Base-by-base conservation (phyloP, 2,113 vertebrate species). In the Planiliza haematocheilus region DNA sequence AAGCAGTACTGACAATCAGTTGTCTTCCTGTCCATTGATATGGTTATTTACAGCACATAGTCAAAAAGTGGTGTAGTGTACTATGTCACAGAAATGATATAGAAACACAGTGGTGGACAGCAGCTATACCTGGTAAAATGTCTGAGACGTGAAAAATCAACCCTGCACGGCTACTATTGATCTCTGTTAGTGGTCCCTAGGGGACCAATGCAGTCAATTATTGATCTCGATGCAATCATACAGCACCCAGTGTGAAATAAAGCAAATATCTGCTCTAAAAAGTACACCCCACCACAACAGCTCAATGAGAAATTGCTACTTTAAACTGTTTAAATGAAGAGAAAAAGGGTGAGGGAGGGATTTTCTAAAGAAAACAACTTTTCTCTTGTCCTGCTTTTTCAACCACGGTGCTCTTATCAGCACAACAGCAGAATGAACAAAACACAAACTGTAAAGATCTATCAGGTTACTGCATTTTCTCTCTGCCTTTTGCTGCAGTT, bases 191-290 rank as follows among this genome's bases (percentile, higher is more conserved):
- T 39, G 34, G 60, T 52, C 74, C 77, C 81, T 50, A 8, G 73
- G 77, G 82, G 79, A 77, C 81, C 77, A 68, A 82, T 84, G 73
- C 64, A 72, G 81, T 88, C 83, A 82, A 87, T 90, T 77, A 92
- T 86, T 74, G 87, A 91, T 86, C 77, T 12, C 1, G 1, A 56
- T 42, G 82, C 87, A 81, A 75, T 87, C 84, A 81, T 73, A 81
- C 63, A 88, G 71, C 12, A 18, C 70, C 70, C 68, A 78, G 72
- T 17, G 1, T 71, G 72, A 63, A 81, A 79, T 81, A 81, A 77
- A 85, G 81, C 63, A 81, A 86, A 78, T 38, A 75, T 56, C 75
- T 78, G 77, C 75, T 61, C 83, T 81, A 75, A 82, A 77, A 81
- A n/a, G n/a, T 77, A 48, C 74, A 37, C 10, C 48, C 34, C 24